phyloP scores from a whole-genome alignment of 2,113 vertebrate genomes.

The Psettodes erumei region DNA sequence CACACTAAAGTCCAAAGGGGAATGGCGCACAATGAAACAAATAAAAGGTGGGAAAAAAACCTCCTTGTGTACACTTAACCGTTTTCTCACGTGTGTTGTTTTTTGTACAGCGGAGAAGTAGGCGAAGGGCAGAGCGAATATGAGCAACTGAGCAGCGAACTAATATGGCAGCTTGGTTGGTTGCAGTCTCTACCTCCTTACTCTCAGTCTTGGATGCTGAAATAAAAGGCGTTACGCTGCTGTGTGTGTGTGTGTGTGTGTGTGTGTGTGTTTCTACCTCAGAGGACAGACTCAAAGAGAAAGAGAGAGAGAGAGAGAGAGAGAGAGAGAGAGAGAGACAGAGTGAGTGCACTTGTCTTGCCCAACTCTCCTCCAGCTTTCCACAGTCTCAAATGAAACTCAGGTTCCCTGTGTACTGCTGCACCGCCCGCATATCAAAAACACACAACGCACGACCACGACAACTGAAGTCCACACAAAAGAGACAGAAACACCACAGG shows the following conservation, averaged over 20 bases:
- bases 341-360: constrained; percentile 68
- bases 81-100: constrained; percentile 15
- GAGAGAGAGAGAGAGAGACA: constrained; percentile 47
- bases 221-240: constrained; percentile 64
- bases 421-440: constrained; percentile 47
- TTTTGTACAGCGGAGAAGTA: constrained; percentile 24
- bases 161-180: constrained; percentile 69
- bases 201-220: constrained; percentile 54
- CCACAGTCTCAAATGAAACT: constrained; percentile 55
- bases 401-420: constrained; percentile 26
- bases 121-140: constrained; percentile 40
- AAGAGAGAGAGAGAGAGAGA: constrained; percentile 22
- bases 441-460: constrained; percentile 9
- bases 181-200: constrained; percentile 48
- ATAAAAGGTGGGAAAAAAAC: constrained; percentile 75
- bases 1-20: constrained; percentile 19
- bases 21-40: constrained; percentile 40
- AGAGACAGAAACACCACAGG: background rate
- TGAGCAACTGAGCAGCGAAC: constrained; percentile 45
- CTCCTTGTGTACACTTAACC: constrained; percentile 5
- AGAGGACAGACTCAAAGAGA: constrained; percentile 33
- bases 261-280: constrained; percentile 59
- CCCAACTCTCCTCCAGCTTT: constrained; percentile 61
- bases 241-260: constrained; percentile 16
- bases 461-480: background rate